Evolutionary conservation across 2,113 vertebrate species (phyloP).

Genomic region (Pipra filicauda): DNA sequence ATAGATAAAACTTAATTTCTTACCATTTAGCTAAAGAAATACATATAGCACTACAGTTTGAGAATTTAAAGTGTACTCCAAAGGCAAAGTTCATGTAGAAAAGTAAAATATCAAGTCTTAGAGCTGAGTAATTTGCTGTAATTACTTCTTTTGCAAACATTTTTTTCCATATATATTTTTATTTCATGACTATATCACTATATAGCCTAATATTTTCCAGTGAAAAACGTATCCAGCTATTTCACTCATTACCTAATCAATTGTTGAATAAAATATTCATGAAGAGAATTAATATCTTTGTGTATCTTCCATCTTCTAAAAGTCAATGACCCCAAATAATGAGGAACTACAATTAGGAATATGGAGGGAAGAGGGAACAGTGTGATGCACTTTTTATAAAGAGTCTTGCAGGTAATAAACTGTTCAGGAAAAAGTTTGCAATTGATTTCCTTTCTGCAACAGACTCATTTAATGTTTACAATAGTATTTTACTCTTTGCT

Average conservation of each 20-base stretch:
- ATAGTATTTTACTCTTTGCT: neutral
- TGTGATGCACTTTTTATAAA: neutral
- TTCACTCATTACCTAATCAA: slow-evolving; percentile 24
- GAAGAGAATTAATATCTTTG: slow-evolving; percentile 30
- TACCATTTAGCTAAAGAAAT: neutral
- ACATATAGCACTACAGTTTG: neutral
- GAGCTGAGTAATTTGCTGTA: neutral
- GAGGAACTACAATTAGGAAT: slow-evolving; percentile 26
- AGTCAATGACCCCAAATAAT: slow-evolving; percentile 6
- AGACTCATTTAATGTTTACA: neutral
- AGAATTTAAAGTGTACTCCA: neutral
- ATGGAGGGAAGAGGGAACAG: neutral
- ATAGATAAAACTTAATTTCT: neutral
- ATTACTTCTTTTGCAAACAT: neutral
- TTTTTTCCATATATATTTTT: neutral
- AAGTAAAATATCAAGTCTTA: neutral
- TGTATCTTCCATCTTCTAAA: no score
- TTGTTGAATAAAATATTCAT: slow-evolving; percentile 58
- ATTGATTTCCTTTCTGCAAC: neutral
- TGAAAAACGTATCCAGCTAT: slow-evolving; percentile 40
- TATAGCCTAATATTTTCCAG: slow-evolving; percentile 9
- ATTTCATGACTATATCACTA: neutral
- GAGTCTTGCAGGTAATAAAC: neutral
- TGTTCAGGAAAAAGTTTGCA: neutral
- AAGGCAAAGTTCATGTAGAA: neutral